Evolutionary conservation across 2,113 vertebrate genomes (phyloP), one percentile per base, ranked within the genome.

Genomic region (Alligator sinensis): DNA sequence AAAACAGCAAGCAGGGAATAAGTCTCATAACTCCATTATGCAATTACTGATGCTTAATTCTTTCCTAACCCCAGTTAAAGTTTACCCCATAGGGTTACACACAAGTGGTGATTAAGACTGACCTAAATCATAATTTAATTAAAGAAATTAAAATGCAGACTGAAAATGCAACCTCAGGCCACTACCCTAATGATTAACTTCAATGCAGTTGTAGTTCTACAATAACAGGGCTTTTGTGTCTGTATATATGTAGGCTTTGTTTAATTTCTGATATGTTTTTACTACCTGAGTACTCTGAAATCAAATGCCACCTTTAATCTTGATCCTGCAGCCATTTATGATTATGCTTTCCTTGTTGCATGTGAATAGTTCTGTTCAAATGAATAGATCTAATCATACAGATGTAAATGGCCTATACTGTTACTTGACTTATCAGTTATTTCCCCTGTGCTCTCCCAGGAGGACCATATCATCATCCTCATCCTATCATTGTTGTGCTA

Each of bases 111-210:
- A 97, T 97, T 97, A 97, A 97, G 98, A 95, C 34, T 95, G 94
- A 95, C 94, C 82, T 86, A 97, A 96, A 95, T 96, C 72, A 94
- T 96, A 95, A 97, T 97, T 96, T 97, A 97, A 96, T 97, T 97
- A 97, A 89, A 95, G 58, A 96, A 96, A 96, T 96, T 89, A 93
- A 95, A 96, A 94, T 92, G 34, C 88, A 89, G 90, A 84, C 82
- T 59, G 82, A 87, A 96, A 94, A 83, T 84, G 78, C 95, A 94
- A 96, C 95, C 91, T 96, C 84, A 81, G 90, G 96, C 96, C 77
- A 86, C 59, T 84, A 66, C 87, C 66, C 94, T 92, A 90, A 95
- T 95, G 91, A 89, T 96, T 97, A 64, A 74, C 82, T 94, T 94
- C 82, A 95, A 96, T 95, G 70, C 59, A 5, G 95, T 92, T 96